Evolutionary conservation across 2,113 vertebrate species (phyloP).

Genomic region (Perccottus glenii): DNA sequence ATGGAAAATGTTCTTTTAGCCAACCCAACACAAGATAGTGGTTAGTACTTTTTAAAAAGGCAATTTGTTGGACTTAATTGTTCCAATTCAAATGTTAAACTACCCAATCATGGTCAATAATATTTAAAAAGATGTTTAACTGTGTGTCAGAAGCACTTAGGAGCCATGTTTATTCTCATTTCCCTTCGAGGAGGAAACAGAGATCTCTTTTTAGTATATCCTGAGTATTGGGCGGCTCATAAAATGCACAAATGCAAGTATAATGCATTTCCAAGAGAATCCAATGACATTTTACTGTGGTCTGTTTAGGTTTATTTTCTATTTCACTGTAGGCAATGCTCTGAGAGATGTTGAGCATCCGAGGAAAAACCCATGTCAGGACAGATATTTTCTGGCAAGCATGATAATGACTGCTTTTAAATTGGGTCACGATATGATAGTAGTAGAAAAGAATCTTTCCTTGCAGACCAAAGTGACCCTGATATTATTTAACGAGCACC

Average conservation of each 20-base stretch:
- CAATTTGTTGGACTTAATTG: conserved; percentile 23
- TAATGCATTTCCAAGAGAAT: conserved; percentile 35
- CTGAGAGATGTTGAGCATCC: not conserved
- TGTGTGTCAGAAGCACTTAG: conserved; percentile 25
- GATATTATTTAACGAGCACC: conserved; percentile 44
- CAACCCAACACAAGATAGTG: conserved; percentile 43
- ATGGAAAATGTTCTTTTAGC: conserved; percentile 24
- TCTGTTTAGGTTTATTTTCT: conserved; percentile 42
- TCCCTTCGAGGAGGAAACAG: conserved; percentile 10
- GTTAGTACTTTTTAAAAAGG: conserved; percentile 38
- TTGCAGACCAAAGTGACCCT: conserved; percentile 28
- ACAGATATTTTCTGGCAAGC: conserved; percentile 21
- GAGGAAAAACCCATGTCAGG: conserved; percentile 1
- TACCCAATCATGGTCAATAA: conserved; percentile 31
- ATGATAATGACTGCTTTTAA: conserved; percentile 25
- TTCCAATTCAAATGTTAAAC: conserved; percentile 27
- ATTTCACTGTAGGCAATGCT: conserved; percentile 29
- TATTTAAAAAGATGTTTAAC: conserved; percentile 42
- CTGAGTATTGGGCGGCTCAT: conserved; percentile 3
- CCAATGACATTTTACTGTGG: conserved; percentile 32
- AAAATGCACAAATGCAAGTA: conserved; percentile 14
- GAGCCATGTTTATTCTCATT: conserved; percentile 10
- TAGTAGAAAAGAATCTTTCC: conserved; percentile 10
- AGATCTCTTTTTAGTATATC: conserved; percentile 13
- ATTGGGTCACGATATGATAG: conserved; percentile 17